These are phyloP conservation scores for Anguilla japonica DNA, from an alignment of 2,113 vertebrate genomes.

Conservation along the genomic window DNA sequence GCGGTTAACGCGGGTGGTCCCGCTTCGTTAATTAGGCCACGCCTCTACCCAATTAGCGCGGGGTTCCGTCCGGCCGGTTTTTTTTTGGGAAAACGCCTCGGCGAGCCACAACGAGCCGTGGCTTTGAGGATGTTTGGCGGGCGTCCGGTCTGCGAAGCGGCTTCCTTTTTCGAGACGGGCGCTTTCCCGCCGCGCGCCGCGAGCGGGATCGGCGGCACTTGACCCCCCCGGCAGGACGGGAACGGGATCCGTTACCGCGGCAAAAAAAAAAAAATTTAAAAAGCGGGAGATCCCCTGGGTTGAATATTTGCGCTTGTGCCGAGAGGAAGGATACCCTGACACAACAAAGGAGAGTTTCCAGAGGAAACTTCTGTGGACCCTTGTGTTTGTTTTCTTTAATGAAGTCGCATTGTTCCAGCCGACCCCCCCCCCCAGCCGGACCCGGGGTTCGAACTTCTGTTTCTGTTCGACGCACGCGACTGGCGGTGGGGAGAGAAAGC, in stretches of 20 bases:
- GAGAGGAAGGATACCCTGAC: background rate
- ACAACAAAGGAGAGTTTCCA: background rate
- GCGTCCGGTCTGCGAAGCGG: background rate
- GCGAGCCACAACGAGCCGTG: too few species aligned
- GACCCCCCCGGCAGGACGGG: background rate
- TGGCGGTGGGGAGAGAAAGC: background rate
- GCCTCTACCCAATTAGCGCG: background rate
- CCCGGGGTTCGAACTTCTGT: conserved; percentile 49
- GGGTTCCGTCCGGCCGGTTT: too few species aligned
- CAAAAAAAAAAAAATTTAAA: background rate
- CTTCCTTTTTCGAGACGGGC: background rate
- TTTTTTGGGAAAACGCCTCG: too few species aligned
- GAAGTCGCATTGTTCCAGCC: conserved; percentile 70
- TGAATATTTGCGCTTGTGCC: background rate
- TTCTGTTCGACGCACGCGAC: background rate
- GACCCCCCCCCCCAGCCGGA: conserved; percentile 48
- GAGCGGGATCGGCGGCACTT: background rate
- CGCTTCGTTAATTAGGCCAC: background rate
- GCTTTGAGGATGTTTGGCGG: background rate
- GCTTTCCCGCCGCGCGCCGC: background rate
- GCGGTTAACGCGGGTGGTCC: background rate
- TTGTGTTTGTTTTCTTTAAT: conserved; percentile 76
- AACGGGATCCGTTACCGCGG: background rate
- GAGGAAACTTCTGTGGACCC: conserved; percentile 35
- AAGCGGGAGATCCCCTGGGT: background rate